Evolutionary conservation across 2,113 vertebrate species (phyloP).

Genomic region (Columba janthina): DNA sequence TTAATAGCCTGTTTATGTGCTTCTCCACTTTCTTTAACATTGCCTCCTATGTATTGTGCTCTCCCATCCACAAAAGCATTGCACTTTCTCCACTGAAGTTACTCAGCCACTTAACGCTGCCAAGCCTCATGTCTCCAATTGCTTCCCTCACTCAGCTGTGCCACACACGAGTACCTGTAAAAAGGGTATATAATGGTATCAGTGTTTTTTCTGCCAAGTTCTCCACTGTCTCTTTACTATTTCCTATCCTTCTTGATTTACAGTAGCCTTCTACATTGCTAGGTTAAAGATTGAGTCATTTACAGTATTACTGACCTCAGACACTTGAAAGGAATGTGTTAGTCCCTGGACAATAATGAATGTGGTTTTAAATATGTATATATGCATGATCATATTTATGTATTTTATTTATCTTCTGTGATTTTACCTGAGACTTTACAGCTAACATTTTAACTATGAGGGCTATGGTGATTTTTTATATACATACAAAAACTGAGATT

Average conservation of each 20-base stretch:
- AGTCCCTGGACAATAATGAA: background rate
- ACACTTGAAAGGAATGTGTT: background rate
- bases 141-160: background rate
- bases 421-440: background rate
- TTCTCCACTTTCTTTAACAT: background rate
- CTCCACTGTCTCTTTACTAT: background rate
- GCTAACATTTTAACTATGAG: background rate
- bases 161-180: background rate
- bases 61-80: background rate
- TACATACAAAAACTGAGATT: background rate
- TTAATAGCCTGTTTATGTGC: background rate
- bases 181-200: background rate
- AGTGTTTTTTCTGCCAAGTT: background rate
- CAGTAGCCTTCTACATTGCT: background rate
- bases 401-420: background rate
- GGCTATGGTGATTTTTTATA: background rate
- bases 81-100: background rate
- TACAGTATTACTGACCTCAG: background rate
- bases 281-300: background rate
- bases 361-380: background rate
- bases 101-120: background rate
- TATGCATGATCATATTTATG: background rate
- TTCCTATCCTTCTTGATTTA: background rate
- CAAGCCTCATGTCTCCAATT: background rate
- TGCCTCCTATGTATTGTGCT: background rate